A percentile compares a stretch with the other conserved stretches of the same genome.
Conservation (phyloP, 92 coral and sea anemone species). For the Palythoa caribaeorum region DNA sequence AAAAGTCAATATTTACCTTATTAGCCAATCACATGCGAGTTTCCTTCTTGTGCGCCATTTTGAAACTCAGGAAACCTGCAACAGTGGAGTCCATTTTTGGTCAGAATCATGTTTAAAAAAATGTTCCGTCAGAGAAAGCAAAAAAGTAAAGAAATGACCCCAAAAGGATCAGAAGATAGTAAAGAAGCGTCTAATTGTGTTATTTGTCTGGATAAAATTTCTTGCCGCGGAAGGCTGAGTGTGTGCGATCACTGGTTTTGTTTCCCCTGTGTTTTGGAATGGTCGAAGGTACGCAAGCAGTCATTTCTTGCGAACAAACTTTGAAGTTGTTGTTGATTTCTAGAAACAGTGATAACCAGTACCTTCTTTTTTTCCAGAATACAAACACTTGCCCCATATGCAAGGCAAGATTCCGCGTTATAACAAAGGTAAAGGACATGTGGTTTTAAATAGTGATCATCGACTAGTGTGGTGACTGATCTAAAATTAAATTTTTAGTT, state of each 20-base stretch:
- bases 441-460: not conserved
- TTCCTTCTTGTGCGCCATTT: slow-evolving; percentile 72
- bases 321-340: not conserved
- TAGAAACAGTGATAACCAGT: slow-evolving; percentile 7
- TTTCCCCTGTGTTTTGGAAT: slow-evolving; percentile 88
- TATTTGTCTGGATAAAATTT: slow-evolving; percentile 92
- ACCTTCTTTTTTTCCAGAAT: slow-evolving; percentile 69
- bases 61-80: slow-evolving; percentile 42
- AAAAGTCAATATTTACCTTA: slow-evolving; percentile 48
- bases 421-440: slow-evolving; percentile 84
- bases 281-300: slow-evolving; percentile 87
- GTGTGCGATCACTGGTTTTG: slow-evolving; percentile 99
- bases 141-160: slow-evolving; percentile 37
- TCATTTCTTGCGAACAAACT: not conserved
- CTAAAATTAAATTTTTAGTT: too few species aligned
- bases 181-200: slow-evolving; percentile 72
- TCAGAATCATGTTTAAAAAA: not conserved
- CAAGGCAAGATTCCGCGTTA: slow-evolving; percentile 94
- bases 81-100: slow-evolving; percentile 27
- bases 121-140: slow-evolving; percentile 67
- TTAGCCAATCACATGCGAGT: slow-evolving; percentile 72
- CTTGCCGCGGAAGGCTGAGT: slow-evolving; percentile 91
- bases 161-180: slow-evolving; percentile 46
- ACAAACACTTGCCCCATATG: slow-evolving; percentile 99
- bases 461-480: too few species aligned